Conservation (phyloP, 2,888 invertebrate species). For the Machimus rusticus region DNA sequence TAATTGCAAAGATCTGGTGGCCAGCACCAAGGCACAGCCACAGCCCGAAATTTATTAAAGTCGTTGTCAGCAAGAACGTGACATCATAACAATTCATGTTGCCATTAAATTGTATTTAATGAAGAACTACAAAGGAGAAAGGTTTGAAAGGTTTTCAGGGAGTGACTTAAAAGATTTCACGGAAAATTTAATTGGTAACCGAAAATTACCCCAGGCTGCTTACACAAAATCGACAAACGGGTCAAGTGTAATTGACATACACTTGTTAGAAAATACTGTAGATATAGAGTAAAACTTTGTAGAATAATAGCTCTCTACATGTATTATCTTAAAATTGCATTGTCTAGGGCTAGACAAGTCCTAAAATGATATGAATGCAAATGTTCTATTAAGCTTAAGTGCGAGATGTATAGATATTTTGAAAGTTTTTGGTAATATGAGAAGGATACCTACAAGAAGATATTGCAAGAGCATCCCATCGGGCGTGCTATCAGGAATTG, state of each 20-base stretch:
- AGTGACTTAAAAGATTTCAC: not conserved
- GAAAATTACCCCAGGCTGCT: not conserved
- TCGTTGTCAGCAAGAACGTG: not conserved
- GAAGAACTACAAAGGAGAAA: not conserved
- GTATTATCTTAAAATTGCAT: too few species aligned
- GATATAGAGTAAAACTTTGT: too few species aligned
- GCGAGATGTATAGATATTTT: too few species aligned
- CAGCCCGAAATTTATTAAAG: not conserved
- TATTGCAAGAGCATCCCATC: too few species aligned
- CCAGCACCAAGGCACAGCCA: not conserved
- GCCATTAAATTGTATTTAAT: not conserved
- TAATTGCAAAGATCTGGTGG: not conserved
- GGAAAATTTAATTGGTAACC: not conserved
- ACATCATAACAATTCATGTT: not conserved
- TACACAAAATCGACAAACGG: not conserved
- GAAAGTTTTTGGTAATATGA: too few species aligned
- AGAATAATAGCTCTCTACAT: too few species aligned
- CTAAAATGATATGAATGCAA: too few species aligned
- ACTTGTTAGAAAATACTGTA: not conserved
- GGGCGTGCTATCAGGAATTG: too few species aligned
- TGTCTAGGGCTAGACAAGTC: too few species aligned
- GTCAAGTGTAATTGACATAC: not conserved
- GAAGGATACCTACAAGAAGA: too few species aligned
- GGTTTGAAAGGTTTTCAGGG: not conserved
- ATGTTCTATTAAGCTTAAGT: too few species aligned